phyloP scores from a whole-genome alignment of 2,113 vertebrate genomes.

The Megaceryle maxima region DNA sequence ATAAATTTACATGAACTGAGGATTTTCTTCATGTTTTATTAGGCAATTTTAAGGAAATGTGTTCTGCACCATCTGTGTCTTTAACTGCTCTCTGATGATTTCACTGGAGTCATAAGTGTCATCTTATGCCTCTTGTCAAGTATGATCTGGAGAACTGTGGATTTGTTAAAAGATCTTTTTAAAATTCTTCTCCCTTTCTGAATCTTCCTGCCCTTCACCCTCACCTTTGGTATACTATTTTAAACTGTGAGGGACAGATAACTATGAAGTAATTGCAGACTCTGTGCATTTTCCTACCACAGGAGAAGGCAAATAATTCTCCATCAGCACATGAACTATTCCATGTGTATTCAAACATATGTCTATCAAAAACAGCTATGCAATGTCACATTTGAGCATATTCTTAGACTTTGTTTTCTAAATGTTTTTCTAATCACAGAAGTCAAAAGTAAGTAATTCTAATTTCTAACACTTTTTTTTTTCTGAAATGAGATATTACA shows the following conservation, averaged over 20 bases:
- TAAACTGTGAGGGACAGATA: background rate
- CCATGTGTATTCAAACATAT: background rate
- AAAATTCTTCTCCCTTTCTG: background rate
- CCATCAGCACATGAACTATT: background rate
- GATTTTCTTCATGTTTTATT: constrained; percentile 39
- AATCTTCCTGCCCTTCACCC: background rate
- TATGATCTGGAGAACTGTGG: background rate
- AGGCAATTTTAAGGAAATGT: constrained; percentile 11
- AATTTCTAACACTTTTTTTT: background rate
- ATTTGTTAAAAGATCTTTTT: background rate
- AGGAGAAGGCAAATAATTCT: background rate
- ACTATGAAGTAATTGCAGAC: background rate
- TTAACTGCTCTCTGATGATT: background rate
- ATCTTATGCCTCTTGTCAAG: background rate
- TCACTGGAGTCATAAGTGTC: background rate
- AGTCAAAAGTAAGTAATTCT: background rate
- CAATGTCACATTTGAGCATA: background rate
- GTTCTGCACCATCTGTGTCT: background rate
- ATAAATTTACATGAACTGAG: constrained; percentile 37
- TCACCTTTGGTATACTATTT: background rate
- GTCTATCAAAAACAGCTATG: background rate
- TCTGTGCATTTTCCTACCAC: background rate
- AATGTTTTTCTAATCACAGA: fast-evolving
- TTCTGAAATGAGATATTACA: background rate
- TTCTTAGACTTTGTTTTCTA: background rate